Evolutionary conservation across 1,140 invertebrate genomes (phyloP).

Genomic region (Cyclargus thomasi): DNA sequence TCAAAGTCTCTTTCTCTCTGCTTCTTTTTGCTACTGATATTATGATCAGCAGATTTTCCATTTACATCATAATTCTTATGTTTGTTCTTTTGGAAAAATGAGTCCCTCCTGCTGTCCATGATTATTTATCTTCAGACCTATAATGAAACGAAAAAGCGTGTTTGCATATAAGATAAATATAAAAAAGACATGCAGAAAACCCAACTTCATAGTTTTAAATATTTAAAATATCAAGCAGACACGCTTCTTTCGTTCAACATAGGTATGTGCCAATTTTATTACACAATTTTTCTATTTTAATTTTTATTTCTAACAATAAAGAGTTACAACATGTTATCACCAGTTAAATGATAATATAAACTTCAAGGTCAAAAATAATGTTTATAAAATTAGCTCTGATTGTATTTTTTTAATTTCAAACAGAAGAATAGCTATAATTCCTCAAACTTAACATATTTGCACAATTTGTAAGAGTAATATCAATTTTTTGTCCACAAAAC

Average conservation of each 20-base stretch:
- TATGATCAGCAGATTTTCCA: conserved; percentile 23
- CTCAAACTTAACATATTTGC: too few relatives aligned
- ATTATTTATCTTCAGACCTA: conserved; percentile 52
- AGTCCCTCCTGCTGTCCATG: conserved; percentile 55
- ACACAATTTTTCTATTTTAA: neutral
- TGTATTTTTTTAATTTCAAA: too few relatives aligned
- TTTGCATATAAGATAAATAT: conserved; percentile 45
- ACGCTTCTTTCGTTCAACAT: conserved; percentile 55
- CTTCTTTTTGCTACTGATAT: conserved; percentile 33
- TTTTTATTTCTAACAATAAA: too few relatives aligned
- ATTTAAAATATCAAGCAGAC: conserved; percentile 31
- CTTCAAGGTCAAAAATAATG: too few relatives aligned
- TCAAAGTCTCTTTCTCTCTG: conserved; percentile 42
- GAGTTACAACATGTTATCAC: too few relatives aligned
- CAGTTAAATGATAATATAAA: too few relatives aligned
- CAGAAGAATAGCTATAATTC: too few relatives aligned
- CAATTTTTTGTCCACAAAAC: too few relatives aligned
- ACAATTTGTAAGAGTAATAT: too few relatives aligned
- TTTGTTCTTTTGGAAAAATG: conserved; percentile 47
- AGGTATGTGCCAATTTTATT: neutral
- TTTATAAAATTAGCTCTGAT: too few relatives aligned
- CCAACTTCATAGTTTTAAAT: conserved; percentile 23
- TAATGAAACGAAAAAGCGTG: conserved; percentile 69
- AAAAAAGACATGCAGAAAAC: conserved; percentile 15
- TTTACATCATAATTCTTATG: conserved; percentile 37